phyloP scores from a whole-genome alignment of 2,113 vertebrate species.

The Butorides virescens region DNA sequence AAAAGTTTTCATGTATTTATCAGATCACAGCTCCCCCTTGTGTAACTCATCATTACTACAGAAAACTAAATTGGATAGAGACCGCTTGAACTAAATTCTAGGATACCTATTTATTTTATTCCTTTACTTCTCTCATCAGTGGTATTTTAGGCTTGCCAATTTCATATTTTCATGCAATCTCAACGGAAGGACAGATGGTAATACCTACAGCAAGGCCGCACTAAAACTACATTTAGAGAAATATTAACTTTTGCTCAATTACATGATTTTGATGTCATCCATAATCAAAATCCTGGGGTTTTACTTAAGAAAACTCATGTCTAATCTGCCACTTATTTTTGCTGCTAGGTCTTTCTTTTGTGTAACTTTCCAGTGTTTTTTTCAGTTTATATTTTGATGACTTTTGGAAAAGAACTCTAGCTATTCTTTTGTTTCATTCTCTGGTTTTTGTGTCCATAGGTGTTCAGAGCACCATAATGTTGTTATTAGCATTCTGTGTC shows the following conservation, averaged over 20 bases:
- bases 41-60: slow-evolving; percentile 16
- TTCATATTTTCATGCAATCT: neutral
- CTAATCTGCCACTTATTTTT: neutral
- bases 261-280: neutral
- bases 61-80: neutral
- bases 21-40: slow-evolving; percentile 55
- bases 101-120: neutral
- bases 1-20: neutral
- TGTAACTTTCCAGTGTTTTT: neutral
- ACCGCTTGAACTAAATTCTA: neutral
- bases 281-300: neutral
- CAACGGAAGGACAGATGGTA: neutral
- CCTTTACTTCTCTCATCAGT: neutral
- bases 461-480: neutral
- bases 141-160: neutral
- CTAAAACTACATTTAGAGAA: neutral
- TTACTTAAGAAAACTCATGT: neutral
- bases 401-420: neutral
- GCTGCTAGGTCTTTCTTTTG: neutral
- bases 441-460: neutral
- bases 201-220: neutral
- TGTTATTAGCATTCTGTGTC: neutral
- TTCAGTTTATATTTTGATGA: neutral
- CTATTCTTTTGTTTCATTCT: neutral
- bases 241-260: neutral